These are phyloP conservation scores for Axea sp. DNA, from an alignment of 2,888 invertebrate species.

Conservation along the genomic window DNA sequence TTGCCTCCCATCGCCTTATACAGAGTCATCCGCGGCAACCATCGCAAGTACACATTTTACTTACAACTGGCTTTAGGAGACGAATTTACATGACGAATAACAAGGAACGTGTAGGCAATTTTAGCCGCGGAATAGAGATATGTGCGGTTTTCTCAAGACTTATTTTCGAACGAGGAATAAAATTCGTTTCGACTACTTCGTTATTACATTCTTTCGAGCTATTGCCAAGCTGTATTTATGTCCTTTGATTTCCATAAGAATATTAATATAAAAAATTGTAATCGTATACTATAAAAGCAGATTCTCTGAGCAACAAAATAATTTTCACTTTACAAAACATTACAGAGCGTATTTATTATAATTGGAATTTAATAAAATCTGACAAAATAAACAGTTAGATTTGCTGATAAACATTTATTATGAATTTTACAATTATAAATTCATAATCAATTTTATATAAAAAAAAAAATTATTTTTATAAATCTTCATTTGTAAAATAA, in stretches of 20 bases:
- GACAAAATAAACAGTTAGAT: too few species aligned
- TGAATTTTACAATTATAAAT: too few species aligned
- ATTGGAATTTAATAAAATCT: too few species aligned
- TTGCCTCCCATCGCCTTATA: conserved; percentile 35
- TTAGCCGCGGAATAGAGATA: conserved; percentile 33
- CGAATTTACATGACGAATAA: conserved; percentile 53
- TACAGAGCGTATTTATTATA: too few species aligned
- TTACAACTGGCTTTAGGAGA: conserved; percentile 49
- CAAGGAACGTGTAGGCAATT: conserved; percentile 42
- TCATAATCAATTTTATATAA: too few species aligned
- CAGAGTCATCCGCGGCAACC: conserved; percentile 37
- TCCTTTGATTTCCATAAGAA: conserved; percentile 13
- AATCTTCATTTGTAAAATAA: too few species aligned
- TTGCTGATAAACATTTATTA: too few species aligned
- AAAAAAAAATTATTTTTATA: too few species aligned
- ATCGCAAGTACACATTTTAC: conserved; percentile 39
- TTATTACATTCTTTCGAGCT: conserved; percentile 18
- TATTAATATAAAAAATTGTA: too few species aligned
- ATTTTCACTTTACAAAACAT: too few species aligned
- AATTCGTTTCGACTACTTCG: conserved; percentile 22
- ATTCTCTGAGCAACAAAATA: too few species aligned
- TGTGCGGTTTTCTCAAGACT: conserved; percentile 41
- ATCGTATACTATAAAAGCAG: too few species aligned
- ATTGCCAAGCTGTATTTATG: conserved; percentile 14
- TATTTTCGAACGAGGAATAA: conserved; percentile 25